Evolutionary conservation across 2,113 vertebrate genomes (phyloP), one percentile per base, ranked within the genome.

Genomic region (Amphilophus citrinellus): DNA sequence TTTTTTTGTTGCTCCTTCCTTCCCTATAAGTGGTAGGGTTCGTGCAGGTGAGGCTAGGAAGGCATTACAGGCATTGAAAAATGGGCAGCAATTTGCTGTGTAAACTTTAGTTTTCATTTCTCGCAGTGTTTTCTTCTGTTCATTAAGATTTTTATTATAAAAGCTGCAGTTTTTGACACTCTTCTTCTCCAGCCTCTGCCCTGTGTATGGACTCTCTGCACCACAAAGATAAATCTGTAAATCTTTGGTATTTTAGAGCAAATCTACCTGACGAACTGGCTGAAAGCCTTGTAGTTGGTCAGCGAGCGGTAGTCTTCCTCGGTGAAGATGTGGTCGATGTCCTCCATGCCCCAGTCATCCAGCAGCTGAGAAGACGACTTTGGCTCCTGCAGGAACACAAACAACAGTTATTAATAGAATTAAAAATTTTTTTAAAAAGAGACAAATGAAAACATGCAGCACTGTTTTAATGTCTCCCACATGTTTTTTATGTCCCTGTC

Each of bases 231-330:
- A 17, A 15, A 15, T 50, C 14, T 15, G 44, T 15, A 6, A 6
- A 6, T 50, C 11, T 50, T 17, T 50, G 6, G 14, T 6, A 50
- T 6, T 50, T 73, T 8, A 73, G 0, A 32, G 20, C 17, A 14
- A 13, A 53, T 73, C 2, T 92, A 99, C 98, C 98, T 97, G 94
- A 99, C 98, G 88, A 98, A 99, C 88, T 99, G 98, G 91, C 98
- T 99, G 93, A 99, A 99, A 82, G 98, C 98, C 91, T 99, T 99
- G 89, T 99, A 99, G 93, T 99, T 99, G 79, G 98, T 99, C 35
- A 99, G 97, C 11, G 98, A 97, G 44, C 97, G 97, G 59, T 99
- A 99, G 93, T 99, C 98, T 63, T 99, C 98, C 88, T 99, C 98
- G 0, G 97, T 97, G 93, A 99, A 99, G 79, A 98, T 82, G 42